Evolutionary conservation across 2,888 invertebrate genomes (phyloP).

Genomic region (Andrena dorsata): DNA sequence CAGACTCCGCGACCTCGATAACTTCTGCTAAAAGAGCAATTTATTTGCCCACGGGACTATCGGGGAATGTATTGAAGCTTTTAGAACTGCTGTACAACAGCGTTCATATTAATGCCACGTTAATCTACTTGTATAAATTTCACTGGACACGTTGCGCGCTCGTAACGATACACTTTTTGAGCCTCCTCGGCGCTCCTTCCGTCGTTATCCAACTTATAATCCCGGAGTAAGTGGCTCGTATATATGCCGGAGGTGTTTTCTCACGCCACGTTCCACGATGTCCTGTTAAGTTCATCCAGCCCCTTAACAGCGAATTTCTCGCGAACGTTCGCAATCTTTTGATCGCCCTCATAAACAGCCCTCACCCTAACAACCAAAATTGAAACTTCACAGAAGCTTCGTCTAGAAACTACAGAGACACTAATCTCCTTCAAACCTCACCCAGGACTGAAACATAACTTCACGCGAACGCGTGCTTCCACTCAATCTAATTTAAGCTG

Average conservation of each 20-base stretch:
- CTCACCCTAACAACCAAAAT: too few relatives aligned
- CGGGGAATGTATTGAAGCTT: conserved; percentile 44
- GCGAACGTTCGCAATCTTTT: too few relatives aligned
- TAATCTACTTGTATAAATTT: conserved; percentile 39
- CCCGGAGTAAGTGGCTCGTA: conserved; percentile 3
- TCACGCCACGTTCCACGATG: background rate
- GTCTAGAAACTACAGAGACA: too few relatives aligned
- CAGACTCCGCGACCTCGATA: background rate
- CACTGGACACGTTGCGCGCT: background rate
- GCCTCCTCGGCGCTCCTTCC: background rate
- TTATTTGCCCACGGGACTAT: conserved; percentile 26
- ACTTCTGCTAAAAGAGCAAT: conserved; percentile 28
- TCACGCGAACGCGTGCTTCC: too few relatives aligned
- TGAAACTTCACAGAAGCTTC: too few relatives aligned
- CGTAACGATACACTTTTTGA: conserved; percentile 20
- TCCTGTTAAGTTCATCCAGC: background rate
- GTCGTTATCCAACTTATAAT: conserved; percentile 19
- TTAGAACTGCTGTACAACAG: conserved; percentile 21
- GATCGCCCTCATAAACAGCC: too few relatives aligned
- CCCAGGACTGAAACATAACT: too few relatives aligned
- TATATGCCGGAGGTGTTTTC: background rate
- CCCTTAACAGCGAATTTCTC: background rate
- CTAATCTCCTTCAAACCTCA: too few relatives aligned
- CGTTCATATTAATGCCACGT: conserved; percentile 39
- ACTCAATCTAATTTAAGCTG: too few relatives aligned